Evolutionary conservation across 2,888 invertebrate genomes (phyloP).

Genomic region (Panopea generosa): DNA sequence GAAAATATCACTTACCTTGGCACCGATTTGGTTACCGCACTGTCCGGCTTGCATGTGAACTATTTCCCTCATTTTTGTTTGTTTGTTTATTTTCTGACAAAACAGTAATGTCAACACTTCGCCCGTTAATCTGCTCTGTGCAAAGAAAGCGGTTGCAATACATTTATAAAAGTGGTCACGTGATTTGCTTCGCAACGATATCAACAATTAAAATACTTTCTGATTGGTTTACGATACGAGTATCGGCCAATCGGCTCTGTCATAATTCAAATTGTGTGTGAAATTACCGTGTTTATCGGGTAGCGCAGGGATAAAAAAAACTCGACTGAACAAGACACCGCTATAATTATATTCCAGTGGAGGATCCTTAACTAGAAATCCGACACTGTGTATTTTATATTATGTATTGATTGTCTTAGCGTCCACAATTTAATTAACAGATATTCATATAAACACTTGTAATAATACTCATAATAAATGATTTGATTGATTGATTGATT

Average conservation of each 20-base stretch:
- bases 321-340: background rate
- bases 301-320: too few species aligned
- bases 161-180: background rate
- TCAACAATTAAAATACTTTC: background rate
- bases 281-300: too few species aligned
- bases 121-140: background rate
- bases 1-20: slow-evolving; percentile 55
- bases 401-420: too few species aligned
- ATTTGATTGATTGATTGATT: too few species aligned
- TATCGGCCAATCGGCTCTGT: too few species aligned
- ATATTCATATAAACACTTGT: too few species aligned
- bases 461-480: too few species aligned
- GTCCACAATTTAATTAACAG: too few species aligned
- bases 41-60: slow-evolving; percentile 74
- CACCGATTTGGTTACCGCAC: slow-evolving; percentile 75
- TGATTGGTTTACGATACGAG: background rate
- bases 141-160: background rate
- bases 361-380: too few species aligned
- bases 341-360: background rate
- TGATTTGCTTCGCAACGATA: slow-evolving; percentile 3
- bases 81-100: background rate
- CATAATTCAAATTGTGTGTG: too few species aligned
- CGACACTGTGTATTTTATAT: too few species aligned
- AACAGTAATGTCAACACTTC: background rate
- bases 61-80: slow-evolving; percentile 70